Conservation (phyloP, 1,140 invertebrate species). For the Sycophila sp. region DNA sequence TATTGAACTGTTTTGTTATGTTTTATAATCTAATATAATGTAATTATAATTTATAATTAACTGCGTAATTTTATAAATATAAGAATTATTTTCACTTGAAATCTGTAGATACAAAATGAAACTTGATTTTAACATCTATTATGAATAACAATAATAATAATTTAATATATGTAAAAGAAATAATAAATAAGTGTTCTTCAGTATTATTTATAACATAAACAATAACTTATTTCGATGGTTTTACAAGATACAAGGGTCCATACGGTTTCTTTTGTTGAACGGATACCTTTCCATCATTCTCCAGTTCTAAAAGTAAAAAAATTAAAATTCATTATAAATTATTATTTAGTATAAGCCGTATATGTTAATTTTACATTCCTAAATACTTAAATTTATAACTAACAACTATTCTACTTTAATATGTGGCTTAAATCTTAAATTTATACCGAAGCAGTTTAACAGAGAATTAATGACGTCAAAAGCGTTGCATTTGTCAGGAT, state of each 20-base stretch:
- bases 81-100: not conserved
- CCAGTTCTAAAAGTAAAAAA: slow-evolving; percentile 7
- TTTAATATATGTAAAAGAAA: too few relatives aligned
- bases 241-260: not conserved
- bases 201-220: too few relatives aligned
- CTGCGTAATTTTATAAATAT: too few relatives aligned
- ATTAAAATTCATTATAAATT: not conserved
- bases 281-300: not conserved
- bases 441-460: slow-evolving; percentile 7
- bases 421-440: too few relatives aligned
- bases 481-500: not conserved
- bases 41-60: too few relatives aligned
- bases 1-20: not conserved
- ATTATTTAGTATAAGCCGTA: too few relatives aligned
- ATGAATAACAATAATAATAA: too few relatives aligned
- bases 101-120: too few relatives aligned
- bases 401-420: not conserved
- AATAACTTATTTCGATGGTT: too few relatives aligned
- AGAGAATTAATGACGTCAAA: not conserved
- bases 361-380: not conserved
- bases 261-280: slow-evolving; percentile 7
- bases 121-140: too few relatives aligned
- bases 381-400: not conserved
- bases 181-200: too few relatives aligned
- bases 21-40: too few relatives aligned